phyloP scores from a whole-genome alignment of 2,797 vertebrate genomes.

The Halcyon chelicuti region DNA sequence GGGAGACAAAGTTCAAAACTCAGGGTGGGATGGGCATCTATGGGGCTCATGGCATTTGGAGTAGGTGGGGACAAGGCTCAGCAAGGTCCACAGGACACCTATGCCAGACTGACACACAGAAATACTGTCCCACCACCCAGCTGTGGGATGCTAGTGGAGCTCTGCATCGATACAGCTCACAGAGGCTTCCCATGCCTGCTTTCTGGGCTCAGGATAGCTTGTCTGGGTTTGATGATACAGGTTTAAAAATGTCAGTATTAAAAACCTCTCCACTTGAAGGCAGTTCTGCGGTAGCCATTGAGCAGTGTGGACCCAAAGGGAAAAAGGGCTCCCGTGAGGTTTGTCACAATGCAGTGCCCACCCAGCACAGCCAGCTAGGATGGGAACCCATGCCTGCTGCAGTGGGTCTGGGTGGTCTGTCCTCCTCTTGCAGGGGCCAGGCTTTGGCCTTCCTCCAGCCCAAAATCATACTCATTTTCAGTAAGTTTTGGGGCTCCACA shows the following conservation, averaged over 20 bases:
- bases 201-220: background rate
- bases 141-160: background rate
- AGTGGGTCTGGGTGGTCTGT: background rate
- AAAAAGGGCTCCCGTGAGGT: too few relatives aligned
- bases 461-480: background rate
- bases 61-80: background rate
- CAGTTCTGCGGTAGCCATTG: background rate
- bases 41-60: background rate
- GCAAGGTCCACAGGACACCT: background rate
- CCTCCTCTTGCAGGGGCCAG: background rate
- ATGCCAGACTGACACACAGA: accelerated
- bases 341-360: accelerated
- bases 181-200: accelerated
- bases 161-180: accelerated
- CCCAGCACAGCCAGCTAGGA: background rate
- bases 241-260: background rate
- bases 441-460: background rate
- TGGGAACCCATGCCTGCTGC: background rate
- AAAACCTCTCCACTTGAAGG: background rate
- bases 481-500: background rate
- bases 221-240: background rate
- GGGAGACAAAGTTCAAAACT: background rate
- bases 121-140: background rate
- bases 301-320: accelerated
- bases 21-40: accelerated